Evolutionary conservation across 2,797 vertebrate genomes (phyloP), one percentile per base, ranked within the genome.

Genomic region (Aphelocoma californica): DNA sequence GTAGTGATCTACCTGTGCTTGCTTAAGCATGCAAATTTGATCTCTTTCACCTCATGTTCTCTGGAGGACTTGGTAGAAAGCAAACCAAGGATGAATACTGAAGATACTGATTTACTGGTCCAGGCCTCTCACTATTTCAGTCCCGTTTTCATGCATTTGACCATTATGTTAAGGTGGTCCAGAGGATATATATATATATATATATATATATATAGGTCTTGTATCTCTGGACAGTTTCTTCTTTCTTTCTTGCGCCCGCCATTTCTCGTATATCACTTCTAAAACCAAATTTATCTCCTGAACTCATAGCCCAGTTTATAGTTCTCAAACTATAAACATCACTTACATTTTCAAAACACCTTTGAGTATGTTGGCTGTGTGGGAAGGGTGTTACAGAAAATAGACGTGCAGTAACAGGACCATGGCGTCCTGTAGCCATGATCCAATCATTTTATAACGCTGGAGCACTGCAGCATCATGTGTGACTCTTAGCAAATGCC

Each of bases 1-100:
- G 90, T 93, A 44, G 95, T 44, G 66, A 90, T 94, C 92, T 90
- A 91, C 66, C 47, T 65, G 70, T 81, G 80, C 83, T 88, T 95
- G 54, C 77, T 81, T 94, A 84, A 95, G 82, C 58, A 25, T 34
- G 28, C 90, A 47, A 92, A 95, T 62, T 34, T 72, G 44, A 92
- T 94, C 88, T 69, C 80, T 90, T 86, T 86, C 47, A 88, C 82
- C 92, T 91, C 7, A 0, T 79, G 82, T 90, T 94, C 80, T 70
- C 40, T 31, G 38, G 61, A 86, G 66, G 42, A 73, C 29, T 32
- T 74, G 53, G 29, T 31, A 88, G 88, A 92, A 84, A 62, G 56
- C 82, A 93, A 88, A 69, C n/a, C 54, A 65, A 72, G 80, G 31
- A 16, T 81, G 66, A 48, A 81, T 51, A 62, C 58, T 62, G 77